Evolutionary conservation across 2,797 vertebrate species (phyloP), one percentile per base, ranked within the genome.

Genomic region (Lagorchestes hirsutus): DNA sequence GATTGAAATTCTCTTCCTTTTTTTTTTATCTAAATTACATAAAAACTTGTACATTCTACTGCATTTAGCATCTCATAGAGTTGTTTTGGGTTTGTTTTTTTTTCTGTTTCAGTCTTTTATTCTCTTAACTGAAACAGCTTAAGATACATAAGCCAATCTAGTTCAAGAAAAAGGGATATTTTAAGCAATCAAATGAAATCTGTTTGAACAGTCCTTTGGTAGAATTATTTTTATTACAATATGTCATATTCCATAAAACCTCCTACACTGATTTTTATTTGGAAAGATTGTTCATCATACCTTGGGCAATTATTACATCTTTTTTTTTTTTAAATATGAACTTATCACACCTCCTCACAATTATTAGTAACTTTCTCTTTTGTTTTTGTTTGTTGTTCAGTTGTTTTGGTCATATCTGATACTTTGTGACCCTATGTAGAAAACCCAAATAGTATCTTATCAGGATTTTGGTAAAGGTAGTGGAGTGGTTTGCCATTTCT

Each of bases 291-390:
- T 46, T 82, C 67, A 74, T 9, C 29, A 46, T 46, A 40, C 40
- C 40, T 82, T 54, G 90, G 28, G 91, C 2, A 91, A 50, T 6
- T 6, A 29, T 56, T 91, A 62, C 13, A 8, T 46, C 28, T 54
- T 52, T 29, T 91, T 46, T 46, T 52, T 52, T 52, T 46, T 46
- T 46, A 2, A 52, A 62, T 1, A 54, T 92, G 5, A 74, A 93
- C 28, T 93, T 91, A 58, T 54, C 5, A 93, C 82, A 92, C 10
- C 57, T 96, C 46, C 27, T 62, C 8, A 46, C 13, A 54, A 91
- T 94, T 94, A 90, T 91, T 74, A 91, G 55, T 46, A 82, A 82
- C 74, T 82, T 82, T 82, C 74, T 24, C 34, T 74, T 74, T n/a
- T 40, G 16, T 40, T 40, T 40, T 40, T 18, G 5, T n/a, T n/a